A percentile compares a stretch with the other conserved stretches of the same genome.
These are phyloP conservation scores for Mythimna lalbum DNA, from an alignment of 2,888 invertebrate genomes.

Conservation along the genomic window DNA sequence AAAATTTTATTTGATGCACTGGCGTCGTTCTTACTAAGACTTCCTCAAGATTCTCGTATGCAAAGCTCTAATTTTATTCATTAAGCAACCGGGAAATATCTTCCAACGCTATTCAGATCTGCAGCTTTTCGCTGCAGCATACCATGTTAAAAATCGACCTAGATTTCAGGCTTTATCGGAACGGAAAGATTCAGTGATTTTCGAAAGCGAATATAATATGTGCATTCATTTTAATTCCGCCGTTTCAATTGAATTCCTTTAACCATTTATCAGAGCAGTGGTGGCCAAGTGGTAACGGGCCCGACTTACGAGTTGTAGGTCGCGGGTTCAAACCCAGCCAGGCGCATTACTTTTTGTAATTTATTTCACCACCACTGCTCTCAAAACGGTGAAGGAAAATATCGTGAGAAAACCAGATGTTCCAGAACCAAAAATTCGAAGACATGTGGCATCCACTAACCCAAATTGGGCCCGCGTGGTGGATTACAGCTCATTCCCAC, in stretches of 20 bases:
- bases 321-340: no score
- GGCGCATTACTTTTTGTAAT: no score
- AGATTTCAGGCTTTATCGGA: conserved; percentile 8
- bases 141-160: background rate
- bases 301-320: no score
- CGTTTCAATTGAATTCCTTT: conserved; percentile 5
- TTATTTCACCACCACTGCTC: no score
- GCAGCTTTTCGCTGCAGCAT: conserved; percentile 1
- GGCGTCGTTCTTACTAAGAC: conserved; percentile 1
- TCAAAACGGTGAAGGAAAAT: no score
- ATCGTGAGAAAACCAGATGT: no score
- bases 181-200: background rate
- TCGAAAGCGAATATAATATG: background rate
- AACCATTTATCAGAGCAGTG: no score
- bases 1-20: conserved; percentile 39
- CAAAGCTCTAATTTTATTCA: conserved; percentile 11
- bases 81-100: background rate
- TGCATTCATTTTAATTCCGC: conserved; percentile 8
- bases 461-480: no score
- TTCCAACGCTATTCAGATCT: conserved; percentile 13
- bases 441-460: no score
- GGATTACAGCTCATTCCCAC: no score
- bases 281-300: no score
- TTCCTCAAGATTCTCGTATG: background rate
- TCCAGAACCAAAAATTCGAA: no score